Base-by-base conservation (phyloP, 2,888 invertebrate genomes). In the Sminthurinus aureus region DNA sequence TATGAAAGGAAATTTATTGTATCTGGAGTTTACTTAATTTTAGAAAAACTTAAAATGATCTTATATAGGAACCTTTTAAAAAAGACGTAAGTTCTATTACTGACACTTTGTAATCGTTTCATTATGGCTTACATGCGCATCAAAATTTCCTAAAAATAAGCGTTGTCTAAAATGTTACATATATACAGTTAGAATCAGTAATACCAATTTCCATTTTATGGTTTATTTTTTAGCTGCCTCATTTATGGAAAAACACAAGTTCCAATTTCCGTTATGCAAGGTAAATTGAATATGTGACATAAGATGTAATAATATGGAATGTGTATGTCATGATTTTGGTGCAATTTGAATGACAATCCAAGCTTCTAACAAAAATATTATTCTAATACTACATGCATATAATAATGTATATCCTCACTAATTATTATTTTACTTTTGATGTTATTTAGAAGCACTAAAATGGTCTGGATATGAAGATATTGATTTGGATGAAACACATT, bases 41-140 rank as follows among this genome's bases (percentile, higher is more conserved):
- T 99, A 22, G 99, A 99, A 90, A 98, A 98, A 90, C 91, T 99
- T 13, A 97, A 98, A 91, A 95, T 97, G 83, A 95, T 97, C 85
- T 97, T 98, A 0, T 98, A 98, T 90, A 93, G 99, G 86, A 99
- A 98, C 92, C 93, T 99, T 83, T 98, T 99, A 90, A 96, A 97
- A 89, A 98, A 96, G 92, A 97, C 95, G 91, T 95, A 90, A 90
- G 92, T 90, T 38, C 38, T 38, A 4, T 38, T 38, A 38, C 6
- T 38, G 38, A 38, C 38, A 38, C 38, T n/a, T n/a, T n/a, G n/a
- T 38, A 38, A 38, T 38, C 38, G 6, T 4, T 38, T 38, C 38
- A 38, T 38, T 38, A 38, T 4, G 3, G 6, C 38, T 38, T 67
- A 15, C 64, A 18, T 64, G 1, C 15, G 15, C 9, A 64, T 58